Base-by-base conservation (phyloP, 2,888 invertebrate species). In the Isotomurus palustris region DNA sequence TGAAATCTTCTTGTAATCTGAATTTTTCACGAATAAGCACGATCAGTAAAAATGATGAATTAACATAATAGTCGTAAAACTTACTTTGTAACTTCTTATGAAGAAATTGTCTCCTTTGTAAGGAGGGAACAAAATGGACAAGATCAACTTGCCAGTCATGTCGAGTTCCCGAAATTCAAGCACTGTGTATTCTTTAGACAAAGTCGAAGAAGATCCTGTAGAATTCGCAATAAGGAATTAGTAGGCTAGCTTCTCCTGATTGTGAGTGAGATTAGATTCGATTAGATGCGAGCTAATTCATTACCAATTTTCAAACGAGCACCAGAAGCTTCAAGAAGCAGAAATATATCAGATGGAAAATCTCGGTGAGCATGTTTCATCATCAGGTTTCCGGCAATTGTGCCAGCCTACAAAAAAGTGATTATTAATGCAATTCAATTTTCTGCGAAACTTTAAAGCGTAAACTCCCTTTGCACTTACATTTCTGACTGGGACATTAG, bases 331-430 rank as follows among this genome's bases (percentile, higher is more conserved):
- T 72, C 72, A 27, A 86, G 71, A 10, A 85, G 75, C 3, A 84
- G 74, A 68, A 81, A 85, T n/a, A 87, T 71, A 71, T 87, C 87
- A 0, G 87, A 87, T 12, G 83, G 82, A 73, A 87, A 87, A 52
- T 84, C 84, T 2, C 75, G 78, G 65, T 84, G 79, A 12, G 76
- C 72, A 70, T 86, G 79, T 73, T 87, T 87, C 56, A 84, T 79
- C 75, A 83, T 81, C 55, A 87, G 72, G 71, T 87, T 87, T 0
- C 87, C 87, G 12, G 83, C 86, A 58, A 86, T 75, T 3, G 83
- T 81, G 32, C 83, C 86, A 61, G 67, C 53, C 74, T 68, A n/a
- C 10, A 17, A 29, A 48, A 29, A 48, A 28, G 19, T 29, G 25
- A 6, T 27, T 27, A 4, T 29, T 19, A 53, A 51, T n/a, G n/a